Conservation (phyloP, 2,888 invertebrate species). For the Agrotis ipsilon region DNA sequence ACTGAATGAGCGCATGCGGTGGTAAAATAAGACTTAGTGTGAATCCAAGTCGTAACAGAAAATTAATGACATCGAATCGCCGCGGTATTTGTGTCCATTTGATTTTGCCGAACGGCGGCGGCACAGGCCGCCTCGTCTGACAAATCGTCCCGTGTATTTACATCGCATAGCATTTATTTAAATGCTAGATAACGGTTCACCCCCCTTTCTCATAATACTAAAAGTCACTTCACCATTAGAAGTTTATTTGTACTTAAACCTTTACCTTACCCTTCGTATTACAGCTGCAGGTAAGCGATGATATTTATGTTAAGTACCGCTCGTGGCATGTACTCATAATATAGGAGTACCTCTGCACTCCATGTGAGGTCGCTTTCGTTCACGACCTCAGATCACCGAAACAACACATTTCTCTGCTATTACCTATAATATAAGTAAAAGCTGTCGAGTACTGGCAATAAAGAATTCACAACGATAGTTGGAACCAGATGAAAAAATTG, state of each 20-base stretch:
- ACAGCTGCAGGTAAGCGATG: constrained; percentile 3
- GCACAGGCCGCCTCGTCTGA: too few species aligned
- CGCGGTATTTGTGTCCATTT: too few species aligned
- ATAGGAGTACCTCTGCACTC: neutral
- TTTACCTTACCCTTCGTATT: constrained; percentile 9
- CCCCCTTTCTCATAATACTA: neutral
- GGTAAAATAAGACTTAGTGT: too few species aligned
- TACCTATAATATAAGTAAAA: constrained; percentile 34
- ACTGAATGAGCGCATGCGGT: too few species aligned
- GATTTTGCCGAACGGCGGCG: too few species aligned
- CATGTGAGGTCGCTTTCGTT: constrained; percentile 39
- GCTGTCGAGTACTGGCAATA: neutral
- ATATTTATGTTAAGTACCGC: constrained; percentile 49
- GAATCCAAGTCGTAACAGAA: too few species aligned
- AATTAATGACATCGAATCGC: too few species aligned
- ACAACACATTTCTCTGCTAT: constrained; percentile 39
- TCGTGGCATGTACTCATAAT: constrained; percentile 24
- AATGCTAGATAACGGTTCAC: neutral
- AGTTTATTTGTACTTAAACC: constrained; percentile 18
- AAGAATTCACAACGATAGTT: too few species aligned
- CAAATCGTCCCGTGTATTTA: too few species aligned
- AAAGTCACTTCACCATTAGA: constrained; percentile 23
- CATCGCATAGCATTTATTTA: too few species aligned
- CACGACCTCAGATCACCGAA: constrained; percentile 36
- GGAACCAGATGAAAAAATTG: too few species aligned